Evolutionary conservation across 2,113 vertebrate genomes (phyloP).

Genomic region (Oreochromis tanganicae): DNA sequence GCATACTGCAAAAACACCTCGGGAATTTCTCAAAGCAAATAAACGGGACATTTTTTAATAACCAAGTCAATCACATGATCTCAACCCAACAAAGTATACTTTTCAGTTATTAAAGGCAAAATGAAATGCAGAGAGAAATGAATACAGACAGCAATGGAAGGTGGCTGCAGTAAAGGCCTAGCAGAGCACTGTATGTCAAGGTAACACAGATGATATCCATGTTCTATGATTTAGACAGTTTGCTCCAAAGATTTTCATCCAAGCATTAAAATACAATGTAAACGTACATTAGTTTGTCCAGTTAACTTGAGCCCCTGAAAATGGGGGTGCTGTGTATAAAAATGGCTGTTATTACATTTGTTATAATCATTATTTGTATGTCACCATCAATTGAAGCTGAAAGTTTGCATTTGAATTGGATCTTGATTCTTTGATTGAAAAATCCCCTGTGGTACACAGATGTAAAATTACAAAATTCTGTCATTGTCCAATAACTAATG

Average conservation of each 20-base stretch:
- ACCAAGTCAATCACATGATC: neutral
- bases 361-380: neutral
- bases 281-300: neutral
- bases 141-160: neutral
- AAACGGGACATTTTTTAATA: neutral
- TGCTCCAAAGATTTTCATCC: neutral
- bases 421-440: neutral
- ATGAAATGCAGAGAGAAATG: neutral
- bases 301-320: neutral
- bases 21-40: neutral
- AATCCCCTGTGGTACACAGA: neutral
- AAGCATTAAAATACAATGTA: neutral
- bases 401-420: neutral
- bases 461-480: neutral
- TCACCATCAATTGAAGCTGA: neutral
- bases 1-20: neutral
- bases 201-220: neutral
- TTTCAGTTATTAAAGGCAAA: neutral
- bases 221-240: neutral
- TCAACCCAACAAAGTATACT: neutral
- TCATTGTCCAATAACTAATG: neutral
- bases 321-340: neutral
- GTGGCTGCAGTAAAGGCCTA: neutral
- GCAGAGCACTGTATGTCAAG: neutral
- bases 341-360: neutral